phyloP scores from a whole-genome alignment of 2,888 invertebrate genomes.

The Beris morrisii region DNA sequence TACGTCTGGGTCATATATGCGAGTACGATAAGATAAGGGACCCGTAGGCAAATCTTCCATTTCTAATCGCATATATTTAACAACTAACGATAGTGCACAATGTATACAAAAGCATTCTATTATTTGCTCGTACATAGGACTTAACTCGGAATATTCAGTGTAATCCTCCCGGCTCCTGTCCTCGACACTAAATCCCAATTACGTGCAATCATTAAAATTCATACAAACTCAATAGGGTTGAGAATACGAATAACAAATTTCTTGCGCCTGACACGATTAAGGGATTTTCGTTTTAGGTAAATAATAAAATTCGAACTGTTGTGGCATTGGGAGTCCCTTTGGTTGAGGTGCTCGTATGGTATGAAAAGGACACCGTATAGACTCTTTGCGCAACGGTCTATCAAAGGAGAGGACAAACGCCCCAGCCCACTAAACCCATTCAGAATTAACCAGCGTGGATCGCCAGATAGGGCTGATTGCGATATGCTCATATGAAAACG shows the following conservation, averaged over 20 bases:
- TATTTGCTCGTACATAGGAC: constrained; percentile 1
- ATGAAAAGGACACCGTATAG: background rate
- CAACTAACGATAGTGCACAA: background rate
- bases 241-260: constrained; percentile 30
- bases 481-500: background rate
- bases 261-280: constrained; percentile 26
- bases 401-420: background rate
- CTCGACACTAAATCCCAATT: constrained; percentile 30
- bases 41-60: constrained; percentile 20
- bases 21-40: constrained; percentile 16
- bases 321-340: background rate
- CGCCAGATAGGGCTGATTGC: background rate
- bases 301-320: constrained; percentile 3
- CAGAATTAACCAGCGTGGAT: background rate
- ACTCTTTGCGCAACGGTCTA: background rate
- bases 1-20: constrained; percentile 4
- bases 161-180: constrained; percentile 25
- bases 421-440: too few species aligned
- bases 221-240: background rate
- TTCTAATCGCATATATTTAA: background rate
- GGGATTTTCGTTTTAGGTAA: constrained; percentile 20
- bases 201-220: constrained; percentile 30
- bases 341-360: background rate
- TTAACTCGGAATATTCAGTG: constrained; percentile 23
- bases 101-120: background rate